A percentile compares a stretch with the other conserved stretches of the same genome.
Conservation (phyloP, 2,113 vertebrate species). For the Callaeas wilsoni region DNA sequence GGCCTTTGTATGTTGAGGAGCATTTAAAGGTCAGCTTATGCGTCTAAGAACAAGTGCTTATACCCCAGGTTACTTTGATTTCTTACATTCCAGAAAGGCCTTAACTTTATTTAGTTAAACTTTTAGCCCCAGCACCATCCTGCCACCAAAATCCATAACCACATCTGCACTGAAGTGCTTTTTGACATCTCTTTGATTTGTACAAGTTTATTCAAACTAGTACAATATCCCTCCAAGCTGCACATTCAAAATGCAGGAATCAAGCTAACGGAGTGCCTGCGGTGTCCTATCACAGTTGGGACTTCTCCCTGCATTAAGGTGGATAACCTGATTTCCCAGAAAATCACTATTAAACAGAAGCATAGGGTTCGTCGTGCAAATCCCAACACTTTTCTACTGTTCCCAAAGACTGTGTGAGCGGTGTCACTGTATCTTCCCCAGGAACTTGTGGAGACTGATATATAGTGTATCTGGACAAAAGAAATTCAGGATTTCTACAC, state of each 20-base stretch:
- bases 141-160: not conserved
- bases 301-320: not conserved
- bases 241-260: not conserved
- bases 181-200: not conserved
- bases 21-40: not conserved
- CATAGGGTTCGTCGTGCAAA: not conserved
- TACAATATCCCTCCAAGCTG: not conserved
- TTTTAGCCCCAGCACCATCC: not conserved
- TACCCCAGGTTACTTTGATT: not conserved
- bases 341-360: not conserved
- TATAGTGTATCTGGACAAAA: not conserved
- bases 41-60: not conserved
- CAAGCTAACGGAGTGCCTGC: not conserved
- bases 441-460: not conserved
- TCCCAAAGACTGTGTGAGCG: not conserved
- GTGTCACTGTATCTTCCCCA: not conserved
- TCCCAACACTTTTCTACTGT: not conserved
- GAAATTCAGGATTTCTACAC: not conserved
- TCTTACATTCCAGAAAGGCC: not conserved
- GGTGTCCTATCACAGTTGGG: not conserved
- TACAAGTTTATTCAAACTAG: not conserved
- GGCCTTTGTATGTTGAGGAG: not conserved
- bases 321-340: not conserved
- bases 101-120: not conserved
- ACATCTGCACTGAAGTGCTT: not conserved